These are phyloP conservation scores for Lucilia cuprina DNA, from an alignment of 1,140 invertebrate species.

Conservation along the genomic window DNA sequence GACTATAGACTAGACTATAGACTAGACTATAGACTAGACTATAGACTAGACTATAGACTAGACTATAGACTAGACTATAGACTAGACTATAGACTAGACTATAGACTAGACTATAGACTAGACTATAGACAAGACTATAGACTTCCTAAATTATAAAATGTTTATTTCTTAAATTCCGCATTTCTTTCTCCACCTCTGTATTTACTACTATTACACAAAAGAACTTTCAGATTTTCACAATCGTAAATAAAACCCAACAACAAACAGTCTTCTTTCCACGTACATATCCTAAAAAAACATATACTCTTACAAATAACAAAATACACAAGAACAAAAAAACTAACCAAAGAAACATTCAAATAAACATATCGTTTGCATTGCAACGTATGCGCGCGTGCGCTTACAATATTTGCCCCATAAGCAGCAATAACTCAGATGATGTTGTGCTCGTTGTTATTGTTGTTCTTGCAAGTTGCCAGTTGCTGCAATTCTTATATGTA, in stretches of 20 bases:
- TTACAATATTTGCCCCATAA: slow-evolving; percentile 19
- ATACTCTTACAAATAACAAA: neutral
- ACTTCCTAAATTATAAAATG: too few species aligned
- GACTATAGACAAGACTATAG: too few species aligned
- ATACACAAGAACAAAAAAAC: neutral
- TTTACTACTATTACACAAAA: neutral
- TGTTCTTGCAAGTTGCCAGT: neutral
- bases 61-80: too few species aligned
- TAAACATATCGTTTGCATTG: slow-evolving; percentile 23
- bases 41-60: too few species aligned
- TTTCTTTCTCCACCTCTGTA: neutral
- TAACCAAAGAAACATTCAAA: neutral
- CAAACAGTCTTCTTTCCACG: neutral
- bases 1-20: too few species aligned
- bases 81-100: too few species aligned
- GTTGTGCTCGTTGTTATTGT: slow-evolving; percentile 1
- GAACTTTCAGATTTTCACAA: slow-evolving; percentile 25
- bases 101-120: too few species aligned
- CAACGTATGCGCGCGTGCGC: slow-evolving; percentile 25
- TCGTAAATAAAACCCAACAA: neutral
- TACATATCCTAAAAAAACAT: neutral
- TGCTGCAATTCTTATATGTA: neutral
- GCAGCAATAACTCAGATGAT: neutral
- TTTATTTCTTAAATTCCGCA: neutral
- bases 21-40: too few species aligned